Evolutionary conservation across 2,113 vertebrate genomes (phyloP).

Genomic region (Notothenia rossii): DNA sequence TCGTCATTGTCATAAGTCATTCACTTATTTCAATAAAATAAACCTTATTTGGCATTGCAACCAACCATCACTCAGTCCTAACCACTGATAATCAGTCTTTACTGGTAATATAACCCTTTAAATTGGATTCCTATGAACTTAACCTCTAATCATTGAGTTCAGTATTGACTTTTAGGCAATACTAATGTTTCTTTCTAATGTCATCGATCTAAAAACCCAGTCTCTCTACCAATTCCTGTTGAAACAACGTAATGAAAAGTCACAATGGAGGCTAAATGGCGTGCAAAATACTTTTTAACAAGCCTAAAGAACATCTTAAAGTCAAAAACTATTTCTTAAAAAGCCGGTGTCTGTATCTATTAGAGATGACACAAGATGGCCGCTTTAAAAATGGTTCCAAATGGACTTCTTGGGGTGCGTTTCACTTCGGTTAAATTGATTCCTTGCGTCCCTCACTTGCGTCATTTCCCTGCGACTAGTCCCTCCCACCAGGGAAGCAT

Average conservation of each 20-base stretch:
- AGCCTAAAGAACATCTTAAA: too few relatives aligned
- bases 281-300: neutral
- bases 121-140: neutral
- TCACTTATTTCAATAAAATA: neutral
- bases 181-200: neutral
- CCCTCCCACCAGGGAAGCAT: too few relatives aligned
- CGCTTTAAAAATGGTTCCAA: constrained; percentile 47
- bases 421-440: too few relatives aligned
- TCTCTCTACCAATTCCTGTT: neutral
- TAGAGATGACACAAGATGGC: constrained; percentile 64
- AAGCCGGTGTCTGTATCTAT: constrained; percentile 5
- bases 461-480: too few relatives aligned
- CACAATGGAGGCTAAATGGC: neutral
- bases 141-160: neutral
- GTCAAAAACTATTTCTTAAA: constrained; percentile 4
- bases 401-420: constrained; percentile 24
- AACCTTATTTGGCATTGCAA: neutral
- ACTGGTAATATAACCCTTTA: neutral
- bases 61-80: neutral
- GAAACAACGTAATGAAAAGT: neutral
- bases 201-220: neutral
- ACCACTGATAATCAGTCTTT: neutral
- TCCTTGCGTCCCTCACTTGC: too few relatives aligned
- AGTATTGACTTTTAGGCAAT: neutral
- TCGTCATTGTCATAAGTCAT: too few relatives aligned